These are phyloP conservation scores for Melikaiella ostensackeni DNA, from an alignment of 2,888 invertebrate species.

Conservation along the genomic window DNA sequence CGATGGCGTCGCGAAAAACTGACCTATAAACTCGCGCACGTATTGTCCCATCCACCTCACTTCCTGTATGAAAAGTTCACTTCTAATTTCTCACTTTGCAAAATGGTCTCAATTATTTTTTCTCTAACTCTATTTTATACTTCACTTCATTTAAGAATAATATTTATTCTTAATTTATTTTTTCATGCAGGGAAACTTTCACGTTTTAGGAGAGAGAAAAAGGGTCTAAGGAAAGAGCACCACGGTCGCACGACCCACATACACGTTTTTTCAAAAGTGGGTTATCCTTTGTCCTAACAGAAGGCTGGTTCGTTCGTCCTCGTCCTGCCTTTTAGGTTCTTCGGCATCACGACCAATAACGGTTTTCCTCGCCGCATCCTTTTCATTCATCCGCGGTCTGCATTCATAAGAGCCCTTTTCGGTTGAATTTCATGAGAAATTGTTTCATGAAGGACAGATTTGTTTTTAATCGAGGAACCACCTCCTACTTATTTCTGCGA, in stretches of 20 bases:
- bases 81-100: neutral
- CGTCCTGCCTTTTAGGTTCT: slow-evolving; percentile 48
- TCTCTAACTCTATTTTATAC: neutral
- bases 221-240: slow-evolving; percentile 41
- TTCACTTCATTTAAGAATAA: neutral
- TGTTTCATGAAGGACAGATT: slow-evolving; percentile 18
- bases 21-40: slow-evolving; percentile 39
- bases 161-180: slow-evolving; percentile 51
- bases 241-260: slow-evolving; percentile 47
- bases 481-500: neutral
- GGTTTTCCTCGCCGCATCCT: slow-evolving; percentile 40
- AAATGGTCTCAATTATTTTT: neutral
- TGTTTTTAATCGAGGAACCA: neutral
- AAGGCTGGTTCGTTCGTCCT: slow-evolving; percentile 36
- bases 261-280: slow-evolving; percentile 50
- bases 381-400: slow-evolving; percentile 22
- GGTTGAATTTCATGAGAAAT: slow-evolving; percentile 7
- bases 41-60: slow-evolving; percentile 26
- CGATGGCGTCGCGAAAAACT: slow-evolving; percentile 9
- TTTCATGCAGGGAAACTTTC: slow-evolving; percentile 53
- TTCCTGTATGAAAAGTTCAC: slow-evolving; percentile 50
- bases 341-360: slow-evolving; percentile 43
- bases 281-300: slow-evolving; percentile 50
- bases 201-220: slow-evolving; percentile 48
- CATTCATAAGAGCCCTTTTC: slow-evolving; percentile 11